Percentiles rank a stretch among this genome's conserved stretches.
These are phyloP conservation scores for Stichodactyla mertensii DNA, from an alignment of 64 coral and sea anemone genomes.

Conservation along the genomic window DNA sequence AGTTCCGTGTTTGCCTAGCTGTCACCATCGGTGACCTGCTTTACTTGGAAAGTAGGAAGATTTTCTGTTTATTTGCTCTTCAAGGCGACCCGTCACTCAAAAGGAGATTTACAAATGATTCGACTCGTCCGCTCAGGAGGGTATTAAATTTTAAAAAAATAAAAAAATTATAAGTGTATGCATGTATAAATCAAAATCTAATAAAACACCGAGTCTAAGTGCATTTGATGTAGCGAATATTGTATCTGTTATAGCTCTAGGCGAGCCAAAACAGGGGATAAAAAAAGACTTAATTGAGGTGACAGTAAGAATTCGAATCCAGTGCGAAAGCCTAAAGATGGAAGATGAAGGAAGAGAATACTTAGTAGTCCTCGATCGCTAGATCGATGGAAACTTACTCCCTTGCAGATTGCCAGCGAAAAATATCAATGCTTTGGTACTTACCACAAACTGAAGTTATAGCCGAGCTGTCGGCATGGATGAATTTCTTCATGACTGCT, in stretches of 20 bases:
- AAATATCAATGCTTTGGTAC: background rate
- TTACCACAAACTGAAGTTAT: conserved; percentile 98
- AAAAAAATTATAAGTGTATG: background rate
- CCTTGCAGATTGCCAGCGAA: background rate
- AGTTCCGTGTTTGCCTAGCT: background rate
- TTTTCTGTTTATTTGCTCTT: conserved; percentile 12
- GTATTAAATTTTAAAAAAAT: background rate
- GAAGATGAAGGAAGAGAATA: background rate
- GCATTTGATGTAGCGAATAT: background rate
- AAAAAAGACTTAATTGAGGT: background rate
- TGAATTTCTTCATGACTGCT: conserved; percentile 96
- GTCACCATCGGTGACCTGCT: background rate
- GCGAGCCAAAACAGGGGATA: background rate
- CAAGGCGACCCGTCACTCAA: background rate
- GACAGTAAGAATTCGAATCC: background rate
- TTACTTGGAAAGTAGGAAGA: background rate
- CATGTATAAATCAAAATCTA: background rate
- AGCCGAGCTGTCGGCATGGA: conserved; percentile 94
- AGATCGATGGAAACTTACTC: background rate
- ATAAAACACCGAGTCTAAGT: background rate
- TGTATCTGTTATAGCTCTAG: background rate
- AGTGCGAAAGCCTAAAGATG: background rate
- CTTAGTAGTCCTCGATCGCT: background rate
- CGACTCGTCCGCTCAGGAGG: background rate
- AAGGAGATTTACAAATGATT: background rate